A percentile compares a stretch with the other conserved stretches of the same genome.
phyloP scores from a whole-genome alignment of 2,888 invertebrate species.

The Liposcelis brunnea region DNA sequence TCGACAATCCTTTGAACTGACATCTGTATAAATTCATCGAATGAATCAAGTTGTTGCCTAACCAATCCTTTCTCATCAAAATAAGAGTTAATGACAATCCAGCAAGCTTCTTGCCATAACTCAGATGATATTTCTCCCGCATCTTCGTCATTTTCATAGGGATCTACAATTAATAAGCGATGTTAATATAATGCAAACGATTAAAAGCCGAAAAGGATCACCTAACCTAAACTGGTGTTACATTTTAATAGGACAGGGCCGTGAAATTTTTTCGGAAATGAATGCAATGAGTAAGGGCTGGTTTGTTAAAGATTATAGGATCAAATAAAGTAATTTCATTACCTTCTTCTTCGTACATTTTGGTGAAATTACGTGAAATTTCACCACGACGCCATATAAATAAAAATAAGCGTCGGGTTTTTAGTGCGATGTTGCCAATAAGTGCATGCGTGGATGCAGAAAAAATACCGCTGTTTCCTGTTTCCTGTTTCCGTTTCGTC shows the following conservation, averaged over 20 bases:
- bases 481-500: too few relatives aligned
- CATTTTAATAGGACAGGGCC: not conserved
- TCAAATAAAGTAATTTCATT: not conserved
- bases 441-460: too few relatives aligned
- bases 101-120: constrained; percentile 99
- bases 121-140: constrained; percentile 93
- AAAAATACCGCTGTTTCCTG: too few relatives aligned
- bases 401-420: too few relatives aligned
- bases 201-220: not conserved
- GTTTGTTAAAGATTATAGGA: too few relatives aligned
- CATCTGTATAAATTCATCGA: constrained; percentile 99
- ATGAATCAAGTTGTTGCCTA: constrained; percentile 95
- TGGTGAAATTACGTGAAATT: not conserved
- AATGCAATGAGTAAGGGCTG: too few relatives aligned
- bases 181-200: not conserved
- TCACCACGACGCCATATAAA: too few relatives aligned
- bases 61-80: constrained; percentile 99
- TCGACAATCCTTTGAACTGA: constrained; percentile 98
- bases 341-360: not conserved
- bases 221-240: not conserved
- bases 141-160: constrained; percentile 61
- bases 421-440: too few relatives aligned
- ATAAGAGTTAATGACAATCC: constrained; percentile 99
- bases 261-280: too few relatives aligned
- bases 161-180: constrained; percentile 20